Evolutionary conservation across 2,797 vertebrate genomes (phyloP).

Genomic region (Staurois parvus): DNA sequence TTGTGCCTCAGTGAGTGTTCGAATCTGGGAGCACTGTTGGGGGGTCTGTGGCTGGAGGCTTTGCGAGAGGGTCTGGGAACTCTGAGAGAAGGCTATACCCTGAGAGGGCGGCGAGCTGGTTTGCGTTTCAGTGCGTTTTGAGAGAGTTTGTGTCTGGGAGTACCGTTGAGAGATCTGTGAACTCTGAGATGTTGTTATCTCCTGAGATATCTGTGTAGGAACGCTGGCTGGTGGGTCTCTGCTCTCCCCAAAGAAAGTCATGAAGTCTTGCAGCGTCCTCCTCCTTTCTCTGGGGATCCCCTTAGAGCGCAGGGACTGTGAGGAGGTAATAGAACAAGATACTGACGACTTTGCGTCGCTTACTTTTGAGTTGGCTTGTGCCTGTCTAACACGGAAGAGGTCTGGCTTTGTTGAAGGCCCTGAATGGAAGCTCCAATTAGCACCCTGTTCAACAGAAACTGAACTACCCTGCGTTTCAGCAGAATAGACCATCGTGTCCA

Average conservation of each 20-base stretch:
- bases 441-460: not conserved
- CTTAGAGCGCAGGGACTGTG: conserved; percentile 56
- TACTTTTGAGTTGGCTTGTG: not conserved
- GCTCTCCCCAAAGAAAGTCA: conserved; percentile 33
- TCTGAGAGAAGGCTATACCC: not conserved
- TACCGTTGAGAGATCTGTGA: no score
- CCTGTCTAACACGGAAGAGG: not conserved
- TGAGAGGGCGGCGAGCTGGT: no score
- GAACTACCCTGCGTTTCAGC: no score
- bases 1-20: no score
- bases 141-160: no score
- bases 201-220: not conserved
- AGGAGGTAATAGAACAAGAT: not conserved
- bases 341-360: no score
- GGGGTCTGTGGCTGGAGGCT: not conserved
- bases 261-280: conserved; percentile 66
- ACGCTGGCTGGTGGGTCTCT: not conserved
- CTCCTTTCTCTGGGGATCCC: conserved; percentile 68
- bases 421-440: not conserved
- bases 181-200: not conserved
- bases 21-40: conserved; percentile 63
- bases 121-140: no score
- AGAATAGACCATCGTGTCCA: not conserved
- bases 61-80: not conserved
- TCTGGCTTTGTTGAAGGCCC: fast-evolving